These are phyloP conservation scores for Myxocyprinus asiaticus DNA, from an alignment of 2,113 vertebrate species.

Conservation along the genomic window DNA sequence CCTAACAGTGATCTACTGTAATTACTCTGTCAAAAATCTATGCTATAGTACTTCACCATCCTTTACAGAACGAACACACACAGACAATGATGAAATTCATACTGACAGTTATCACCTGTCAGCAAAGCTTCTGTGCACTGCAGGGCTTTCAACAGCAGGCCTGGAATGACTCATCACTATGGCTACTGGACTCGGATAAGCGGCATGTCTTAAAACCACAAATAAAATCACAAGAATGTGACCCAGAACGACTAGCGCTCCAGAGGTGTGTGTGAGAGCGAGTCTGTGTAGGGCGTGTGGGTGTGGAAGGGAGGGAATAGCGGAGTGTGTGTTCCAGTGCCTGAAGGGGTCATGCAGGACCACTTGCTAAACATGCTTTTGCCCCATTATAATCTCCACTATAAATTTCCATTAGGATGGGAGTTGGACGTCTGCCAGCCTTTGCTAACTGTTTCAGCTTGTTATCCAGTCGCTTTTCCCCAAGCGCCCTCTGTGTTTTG, in stretches of 20 bases:
- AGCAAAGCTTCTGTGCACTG: slow-evolving; percentile 20
- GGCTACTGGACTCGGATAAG: slow-evolving; percentile 40
- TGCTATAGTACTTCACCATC: slow-evolving; percentile 50
- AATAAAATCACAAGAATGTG: slow-evolving; percentile 48
- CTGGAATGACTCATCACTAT: slow-evolving; percentile 38
- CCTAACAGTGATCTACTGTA: slow-evolving; percentile 68
- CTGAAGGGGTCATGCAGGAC: slow-evolving; percentile 81
- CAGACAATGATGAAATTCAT: slow-evolving; percentile 48
- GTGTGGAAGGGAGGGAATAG: slow-evolving; percentile 36
- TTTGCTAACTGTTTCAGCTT: slow-evolving; percentile 70
- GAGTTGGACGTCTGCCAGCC: slow-evolving; percentile 81
- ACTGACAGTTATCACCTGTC: slow-evolving; percentile 35
- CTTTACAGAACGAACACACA: slow-evolving; percentile 45
- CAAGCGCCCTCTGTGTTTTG: slow-evolving; percentile 37
- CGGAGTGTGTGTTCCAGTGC: slow-evolving; percentile 75
- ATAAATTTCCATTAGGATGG: slow-evolving; percentile 92
- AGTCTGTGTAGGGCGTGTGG: slow-evolving; percentile 18
- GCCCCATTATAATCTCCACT: slow-evolving; percentile 86
- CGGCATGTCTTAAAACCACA: slow-evolving; percentile 38
- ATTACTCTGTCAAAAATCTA: slow-evolving; percentile 70
- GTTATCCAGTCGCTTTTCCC: slow-evolving; percentile 72
- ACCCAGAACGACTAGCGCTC: slow-evolving; percentile 35
- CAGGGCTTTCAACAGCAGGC: slow-evolving; percentile 26
- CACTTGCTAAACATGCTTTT: slow-evolving; percentile 89
- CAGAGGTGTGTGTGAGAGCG: slow-evolving; percentile 22